Base-by-base conservation (phyloP, 2,888 invertebrate species). In the Polyploca ridens region DNA sequence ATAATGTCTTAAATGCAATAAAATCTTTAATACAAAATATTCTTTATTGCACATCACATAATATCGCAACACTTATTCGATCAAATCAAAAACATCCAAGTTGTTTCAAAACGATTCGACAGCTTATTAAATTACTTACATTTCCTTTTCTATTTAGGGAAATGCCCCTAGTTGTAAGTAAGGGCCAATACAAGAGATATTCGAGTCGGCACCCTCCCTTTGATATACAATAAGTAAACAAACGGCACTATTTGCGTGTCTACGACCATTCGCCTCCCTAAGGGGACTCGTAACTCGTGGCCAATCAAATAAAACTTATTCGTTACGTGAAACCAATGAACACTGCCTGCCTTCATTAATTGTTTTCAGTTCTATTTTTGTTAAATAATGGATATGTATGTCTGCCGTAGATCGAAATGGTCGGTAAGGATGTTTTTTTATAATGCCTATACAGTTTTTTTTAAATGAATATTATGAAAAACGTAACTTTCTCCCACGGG, bases 161-260 rank as follows among this genome's bases (percentile, higher is more conserved):
- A 54, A 54, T 54, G n/a, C 0, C 19, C 54, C 19, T 54, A 46
- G 46, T 46, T 19, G 16, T 54, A 54, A 19, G 19, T 16, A 19
- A n/a, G 19, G 54, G 10, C 54, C 54, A 54, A 54, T 54, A n/a
- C 49, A 16, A 16, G 49, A 16, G 49, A 49, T 16, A 19, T 54
- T 54, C 10, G 19, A 54, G 54, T 54, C 54, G 54, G 54, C 19
- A n/a, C n/a, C 16, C 16, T 16, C 16, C 19, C 54, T 54, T 54
- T 54, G 54, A 54, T 19, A 49, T 49, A 54, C 19, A 54, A 54
- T 54, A 54, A 54, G 54, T 54, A 54, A 54, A 54, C 54, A 54
- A 54, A 54, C 54, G 19, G 54, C 54, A 54, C 19, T 54, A 54
- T 54, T 54, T 54, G 54, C 54, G 54, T 54, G 54, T 54, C 54